Conservation (phyloP, 2,888 invertebrate species). For the Euclidia mi region DNA sequence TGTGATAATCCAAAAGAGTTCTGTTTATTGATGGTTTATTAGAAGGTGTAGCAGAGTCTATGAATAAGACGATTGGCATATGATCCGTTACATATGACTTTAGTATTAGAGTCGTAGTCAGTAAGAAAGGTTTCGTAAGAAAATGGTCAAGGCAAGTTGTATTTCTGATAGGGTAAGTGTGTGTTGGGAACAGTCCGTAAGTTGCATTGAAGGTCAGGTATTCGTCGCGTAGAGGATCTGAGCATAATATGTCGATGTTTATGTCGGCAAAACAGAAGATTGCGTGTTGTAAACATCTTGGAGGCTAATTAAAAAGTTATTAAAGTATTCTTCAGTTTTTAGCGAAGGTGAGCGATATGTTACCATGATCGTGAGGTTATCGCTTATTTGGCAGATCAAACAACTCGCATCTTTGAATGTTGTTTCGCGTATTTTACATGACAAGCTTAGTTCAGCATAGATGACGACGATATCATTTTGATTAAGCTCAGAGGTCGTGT, state of each 20-base stretch:
- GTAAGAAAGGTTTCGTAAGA: too few species aligned
- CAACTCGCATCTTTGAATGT: not conserved
- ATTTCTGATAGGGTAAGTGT: not conserved
- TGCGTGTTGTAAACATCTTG: not conserved
- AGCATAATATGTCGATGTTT: not conserved
- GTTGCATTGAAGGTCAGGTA: conserved; percentile 2
- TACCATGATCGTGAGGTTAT: conserved; percentile 1
- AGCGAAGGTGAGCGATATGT: conserved; percentile 11
- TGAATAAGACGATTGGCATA: too few species aligned
- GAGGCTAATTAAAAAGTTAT: conserved; percentile 9
- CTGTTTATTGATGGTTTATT: too few species aligned
- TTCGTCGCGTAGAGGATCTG: not conserved
- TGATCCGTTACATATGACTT: too few species aligned
- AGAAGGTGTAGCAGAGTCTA: too few species aligned
- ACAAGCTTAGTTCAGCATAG: not conserved
- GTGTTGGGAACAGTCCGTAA: not conserved
- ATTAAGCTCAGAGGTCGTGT: not conserved
- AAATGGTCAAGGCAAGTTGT: not conserved
- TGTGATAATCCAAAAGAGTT: too few species aligned
- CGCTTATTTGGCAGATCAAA: not conserved
- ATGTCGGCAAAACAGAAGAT: not conserved
- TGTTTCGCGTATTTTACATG: conserved; percentile 5
- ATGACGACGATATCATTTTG: conserved; percentile 11
- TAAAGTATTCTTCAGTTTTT: conserved; percentile 1
- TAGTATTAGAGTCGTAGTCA: too few species aligned